These are phyloP conservation scores for Trididemnum nubilum DNA, from an alignment of 23 tunicate species.

Conservation along the genomic window DNA sequence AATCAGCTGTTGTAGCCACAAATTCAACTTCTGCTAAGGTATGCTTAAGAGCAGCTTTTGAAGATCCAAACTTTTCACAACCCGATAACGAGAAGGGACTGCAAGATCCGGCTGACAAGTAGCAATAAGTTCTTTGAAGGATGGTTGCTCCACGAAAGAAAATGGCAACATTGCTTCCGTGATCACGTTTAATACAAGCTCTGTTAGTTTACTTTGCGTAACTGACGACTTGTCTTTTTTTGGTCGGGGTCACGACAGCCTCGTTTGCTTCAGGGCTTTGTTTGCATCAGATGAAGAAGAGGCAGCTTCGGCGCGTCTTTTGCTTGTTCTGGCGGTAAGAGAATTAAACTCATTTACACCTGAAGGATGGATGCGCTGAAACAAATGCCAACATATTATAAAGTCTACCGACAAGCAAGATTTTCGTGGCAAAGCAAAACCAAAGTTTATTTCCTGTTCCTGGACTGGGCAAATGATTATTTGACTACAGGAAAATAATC, in stretches of 20 bases:
- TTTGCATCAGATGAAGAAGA: background rate
- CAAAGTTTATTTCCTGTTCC: background rate
- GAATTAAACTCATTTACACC: background rate
- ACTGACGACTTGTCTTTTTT: background rate
- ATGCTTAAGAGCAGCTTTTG: background rate
- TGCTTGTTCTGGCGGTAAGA: constrained; percentile 2
- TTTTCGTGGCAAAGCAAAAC: constrained; percentile 1
- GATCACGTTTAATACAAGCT: no score
- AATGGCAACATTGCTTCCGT: background rate
- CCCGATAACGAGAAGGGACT: background rate
- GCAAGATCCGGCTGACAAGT: constrained; percentile 1
- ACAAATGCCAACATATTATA: background rate
- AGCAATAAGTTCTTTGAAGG: background rate
- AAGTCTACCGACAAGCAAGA: background rate
- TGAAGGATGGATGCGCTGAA: constrained; percentile 2
- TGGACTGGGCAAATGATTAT: constrained; percentile 1
- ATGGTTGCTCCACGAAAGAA: constrained; percentile 1
- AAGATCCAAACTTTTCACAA: background rate
- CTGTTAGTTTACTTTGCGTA: background rate
- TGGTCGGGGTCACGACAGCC: background rate
- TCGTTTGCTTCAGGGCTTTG: constrained; percentile 2
- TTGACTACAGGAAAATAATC: background rate
- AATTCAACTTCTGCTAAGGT: background rate
- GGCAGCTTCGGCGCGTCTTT: constrained; percentile 5
- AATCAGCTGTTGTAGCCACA: constrained; percentile 1